These are phyloP conservation scores for Hypotaenidia philippensis DNA, from an alignment of 2,797 vertebrate species.

Conservation along the genomic window DNA sequence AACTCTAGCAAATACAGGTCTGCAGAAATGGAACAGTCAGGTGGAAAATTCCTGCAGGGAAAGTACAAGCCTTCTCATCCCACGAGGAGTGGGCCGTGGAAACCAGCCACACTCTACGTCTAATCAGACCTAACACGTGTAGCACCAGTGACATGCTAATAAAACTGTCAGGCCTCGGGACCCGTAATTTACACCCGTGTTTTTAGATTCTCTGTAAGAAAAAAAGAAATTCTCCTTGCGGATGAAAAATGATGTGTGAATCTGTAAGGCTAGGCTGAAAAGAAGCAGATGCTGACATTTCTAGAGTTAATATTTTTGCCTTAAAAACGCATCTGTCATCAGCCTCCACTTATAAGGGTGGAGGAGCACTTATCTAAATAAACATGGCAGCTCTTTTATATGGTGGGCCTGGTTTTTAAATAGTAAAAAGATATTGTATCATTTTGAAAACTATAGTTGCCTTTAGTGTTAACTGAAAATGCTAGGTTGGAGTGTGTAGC, in stretches of 20 bases:
- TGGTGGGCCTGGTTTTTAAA: constrained; percentile 18
- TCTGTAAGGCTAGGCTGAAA: constrained; percentile 70
- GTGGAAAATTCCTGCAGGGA: not conserved
- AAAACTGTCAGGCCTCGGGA: constrained; percentile 74
- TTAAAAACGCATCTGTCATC: constrained; percentile 80
- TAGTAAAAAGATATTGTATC: constrained; percentile 25
- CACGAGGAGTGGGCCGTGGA: not conserved
- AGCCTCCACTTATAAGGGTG: constrained; percentile 65
- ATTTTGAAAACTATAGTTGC: constrained; percentile 8
- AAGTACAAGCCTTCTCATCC: not conserved
- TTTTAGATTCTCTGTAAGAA: constrained; percentile 65
- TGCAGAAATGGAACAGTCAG: not conserved
- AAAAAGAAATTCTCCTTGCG: constrained; percentile 22
- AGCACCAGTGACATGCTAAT: constrained; percentile 60
- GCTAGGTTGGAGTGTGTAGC: not conserved
- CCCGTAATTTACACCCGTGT: constrained; percentile 66
- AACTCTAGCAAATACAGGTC: not conserved
- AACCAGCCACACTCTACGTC: not conserved
- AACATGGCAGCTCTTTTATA: constrained; percentile 76
- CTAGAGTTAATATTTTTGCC: constrained; percentile 76
- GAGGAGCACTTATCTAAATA: constrained; percentile 78
- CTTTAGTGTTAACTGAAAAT: not conserved
- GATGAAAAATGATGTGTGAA: constrained; percentile 77
- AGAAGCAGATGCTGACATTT: constrained; percentile 79
- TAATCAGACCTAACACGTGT: constrained; percentile 54